Base-by-base conservation (phyloP, 2,888 invertebrate species). In the Antitype chi region DNA sequence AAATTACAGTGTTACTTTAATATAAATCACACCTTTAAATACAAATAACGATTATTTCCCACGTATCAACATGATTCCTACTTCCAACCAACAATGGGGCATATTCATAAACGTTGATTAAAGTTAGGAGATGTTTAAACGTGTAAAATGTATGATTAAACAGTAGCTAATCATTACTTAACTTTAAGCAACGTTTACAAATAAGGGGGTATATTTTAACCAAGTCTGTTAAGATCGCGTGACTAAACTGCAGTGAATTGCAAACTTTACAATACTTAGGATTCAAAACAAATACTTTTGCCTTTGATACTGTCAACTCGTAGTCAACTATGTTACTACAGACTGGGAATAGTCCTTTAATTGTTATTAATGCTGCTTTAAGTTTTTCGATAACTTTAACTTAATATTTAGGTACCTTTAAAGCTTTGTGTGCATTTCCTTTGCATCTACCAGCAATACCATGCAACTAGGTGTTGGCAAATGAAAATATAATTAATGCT, bases 241-340 rank as follows among this genome's bases (percentile, higher is more conserved):
- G 82, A 82, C 76, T 69, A 47, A 70, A 64, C 25, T 72, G 57
- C 70, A 68, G 43, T 53, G 67, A 71, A 66, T 75, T 73, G 64
- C 28, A 70, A 82, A 82, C 62, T 85, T 74, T 62, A 71, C 28
- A 73, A 62, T 63, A 67, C 72, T 85, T 76, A 59, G 68, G 25
- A 76, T 85, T 73, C 68, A 62, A 67, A 75, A 73, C 72, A 68
- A 82, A 82, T 83, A 76, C 52, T 82, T 80, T 70, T 64, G 70
- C 49, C 25, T 71, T 52, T 70, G 71, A 75, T 82, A 67, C 17
- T 63, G 70, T 67, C 70, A 78, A 74, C 32, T 80, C 11, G 43
- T 32, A 49, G 23, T n/a, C 52, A 84, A 80, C 74, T 80, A 84
- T 84, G 74, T 73, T 69, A 74, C 55, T 80, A 80, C 25, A 55